phyloP scores from a whole-genome alignment of 2,113 vertebrate genomes.

The Plectropomus leopardus region DNA sequence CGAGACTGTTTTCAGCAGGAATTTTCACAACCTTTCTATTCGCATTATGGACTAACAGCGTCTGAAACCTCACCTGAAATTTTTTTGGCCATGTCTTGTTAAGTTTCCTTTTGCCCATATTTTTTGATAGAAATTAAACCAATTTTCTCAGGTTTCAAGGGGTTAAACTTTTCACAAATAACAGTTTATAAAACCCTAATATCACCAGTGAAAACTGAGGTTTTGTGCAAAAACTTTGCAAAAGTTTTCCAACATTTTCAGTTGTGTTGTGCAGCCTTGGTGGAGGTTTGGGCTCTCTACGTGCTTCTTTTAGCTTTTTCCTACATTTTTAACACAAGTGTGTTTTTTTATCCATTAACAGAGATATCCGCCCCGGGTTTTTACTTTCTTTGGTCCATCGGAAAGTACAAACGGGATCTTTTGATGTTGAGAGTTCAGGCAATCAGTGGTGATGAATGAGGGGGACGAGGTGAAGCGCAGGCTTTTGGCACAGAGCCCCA shows the following conservation, averaged over 20 bases:
- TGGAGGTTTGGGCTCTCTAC: not conserved
- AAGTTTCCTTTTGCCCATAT: too few species aligned
- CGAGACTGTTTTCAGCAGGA: not conserved
- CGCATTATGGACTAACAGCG: not conserved
- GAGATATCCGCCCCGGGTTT: not conserved
- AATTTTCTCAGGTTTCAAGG: too few species aligned
- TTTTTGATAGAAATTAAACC: too few species aligned
- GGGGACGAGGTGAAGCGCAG: constrained; percentile 17
- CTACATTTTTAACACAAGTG: too few species aligned
- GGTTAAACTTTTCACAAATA: too few species aligned
- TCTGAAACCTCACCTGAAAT: not conserved
- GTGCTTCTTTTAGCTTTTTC: not conserved
- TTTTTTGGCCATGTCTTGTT: too few species aligned
- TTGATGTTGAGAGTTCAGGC: constrained; percentile 54
- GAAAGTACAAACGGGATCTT: constrained; percentile 16
- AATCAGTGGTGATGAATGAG: constrained; percentile 58
- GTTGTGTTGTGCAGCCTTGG: not conserved
- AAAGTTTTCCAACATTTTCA: not conserved
- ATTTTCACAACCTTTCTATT: not conserved
- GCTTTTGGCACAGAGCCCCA: constrained; percentile 25
- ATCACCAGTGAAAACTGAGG: too few species aligned
- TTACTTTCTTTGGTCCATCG: not conserved
- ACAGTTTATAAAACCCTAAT: too few species aligned
- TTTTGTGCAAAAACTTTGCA: too few species aligned
- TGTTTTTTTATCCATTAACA: constrained; percentile 18